Conservation (phyloP, 2,797 vertebrate genomes). For the Myiotriccus ornatus region DNA sequence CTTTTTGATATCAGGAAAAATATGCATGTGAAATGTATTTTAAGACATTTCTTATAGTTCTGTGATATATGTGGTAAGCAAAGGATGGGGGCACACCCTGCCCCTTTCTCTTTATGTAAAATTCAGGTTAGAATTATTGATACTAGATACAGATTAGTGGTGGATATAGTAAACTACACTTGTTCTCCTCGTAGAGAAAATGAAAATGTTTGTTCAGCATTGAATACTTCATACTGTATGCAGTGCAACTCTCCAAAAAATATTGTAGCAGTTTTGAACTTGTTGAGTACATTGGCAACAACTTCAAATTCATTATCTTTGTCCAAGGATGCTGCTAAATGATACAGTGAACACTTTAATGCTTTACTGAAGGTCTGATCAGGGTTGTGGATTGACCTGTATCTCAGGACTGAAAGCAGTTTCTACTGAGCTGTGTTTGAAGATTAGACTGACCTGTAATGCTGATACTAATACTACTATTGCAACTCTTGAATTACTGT, state of each 20-base stretch:
- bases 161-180: neutral
- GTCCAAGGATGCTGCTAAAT: neutral
- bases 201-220: neutral
- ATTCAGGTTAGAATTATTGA: neutral
- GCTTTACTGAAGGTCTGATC: neutral
- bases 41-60: neutral
- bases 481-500: neutral
- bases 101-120: neutral
- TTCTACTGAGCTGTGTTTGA: neutral
- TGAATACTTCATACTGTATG: neutral
- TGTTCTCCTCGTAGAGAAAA: neutral
- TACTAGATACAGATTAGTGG: neutral
- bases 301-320: neutral
- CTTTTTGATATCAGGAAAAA: neutral
- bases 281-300: neutral
- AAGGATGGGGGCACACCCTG: neutral
- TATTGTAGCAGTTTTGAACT: neutral
- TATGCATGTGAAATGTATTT: neutral
- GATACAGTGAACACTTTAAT: neutral
- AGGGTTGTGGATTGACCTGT: neutral
- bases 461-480: neutral
- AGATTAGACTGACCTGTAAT: neutral
- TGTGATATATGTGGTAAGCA: neutral
- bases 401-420: neutral
- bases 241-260: neutral